phyloP scores from a whole-genome alignment of 2,797 vertebrate genomes.

The Pygocentrus nattereri region DNA sequence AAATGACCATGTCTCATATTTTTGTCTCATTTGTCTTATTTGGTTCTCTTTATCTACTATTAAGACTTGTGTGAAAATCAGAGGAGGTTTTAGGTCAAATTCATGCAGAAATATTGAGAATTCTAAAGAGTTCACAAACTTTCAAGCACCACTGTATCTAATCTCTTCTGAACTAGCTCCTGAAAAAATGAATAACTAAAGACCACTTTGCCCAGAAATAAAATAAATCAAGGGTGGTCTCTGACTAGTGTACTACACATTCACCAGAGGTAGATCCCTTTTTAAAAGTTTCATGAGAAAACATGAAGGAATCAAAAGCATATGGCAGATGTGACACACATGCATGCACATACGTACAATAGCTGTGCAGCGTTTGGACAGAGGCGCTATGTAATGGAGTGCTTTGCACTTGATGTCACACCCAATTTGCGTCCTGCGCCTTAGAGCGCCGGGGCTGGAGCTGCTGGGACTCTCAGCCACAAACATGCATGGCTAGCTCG shows the following conservation, averaged over 20 bases:
- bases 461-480: slow-evolving; percentile 70
- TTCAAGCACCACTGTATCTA: no score
- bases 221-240: no score
- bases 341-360: slow-evolving; percentile 15
- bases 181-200: no score
- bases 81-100: no score
- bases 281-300: neutral
- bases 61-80: no score
- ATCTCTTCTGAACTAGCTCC: no score
- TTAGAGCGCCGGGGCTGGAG: slow-evolving; percentile 82
- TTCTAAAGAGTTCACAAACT: no score
- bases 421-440: slow-evolving; percentile 80
- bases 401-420: slow-evolving; percentile 86
- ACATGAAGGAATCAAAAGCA: neutral
- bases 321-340: slow-evolving; percentile 30
- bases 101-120: no score
- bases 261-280: neutral
- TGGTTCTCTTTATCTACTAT: no score
- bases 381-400: slow-evolving; percentile 79
- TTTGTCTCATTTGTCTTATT: no score
- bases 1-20: no score
- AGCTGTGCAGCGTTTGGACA: slow-evolving; percentile 48
- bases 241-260: neutral
- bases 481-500: slow-evolving; percentile 80
- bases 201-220: no score